A percentile compares a stretch with the other conserved stretches of the same genome.
Evolutionary conservation across 2,888 invertebrate species (phyloP).

Genomic region (Drosophila rellima): DNA sequence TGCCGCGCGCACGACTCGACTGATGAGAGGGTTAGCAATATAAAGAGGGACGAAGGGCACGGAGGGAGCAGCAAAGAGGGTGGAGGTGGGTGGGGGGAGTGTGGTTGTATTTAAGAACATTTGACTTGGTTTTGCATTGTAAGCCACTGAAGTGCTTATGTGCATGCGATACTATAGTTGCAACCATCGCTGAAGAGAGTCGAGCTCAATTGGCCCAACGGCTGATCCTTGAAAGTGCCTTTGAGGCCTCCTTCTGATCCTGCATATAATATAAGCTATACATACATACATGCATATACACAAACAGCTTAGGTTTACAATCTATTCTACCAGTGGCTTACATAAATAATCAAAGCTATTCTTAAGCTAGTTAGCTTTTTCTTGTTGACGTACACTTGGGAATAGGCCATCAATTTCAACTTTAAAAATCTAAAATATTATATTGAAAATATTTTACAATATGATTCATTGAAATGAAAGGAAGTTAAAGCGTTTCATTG

Average conservation of each 20-base stretch:
- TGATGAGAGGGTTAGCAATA: not conserved
- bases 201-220: slow-evolving; percentile 46
- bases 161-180: slow-evolving; percentile 47
- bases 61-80: slow-evolving; percentile 1
- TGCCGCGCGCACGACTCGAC: slow-evolving; percentile 72
- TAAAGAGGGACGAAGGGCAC: not conserved
- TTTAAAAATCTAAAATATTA: not conserved
- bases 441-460: not conserved
- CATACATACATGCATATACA: not conserved
- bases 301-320: not conserved
- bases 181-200: slow-evolving; percentile 47
- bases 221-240: slow-evolving; percentile 50
- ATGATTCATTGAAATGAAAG: not conserved
- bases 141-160: slow-evolving; percentile 45
- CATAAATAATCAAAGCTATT: not conserved
- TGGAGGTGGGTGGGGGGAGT: not conserved
- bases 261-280: not conserved
- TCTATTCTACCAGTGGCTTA: not conserved
- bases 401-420: not conserved
- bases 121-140: slow-evolving; percentile 54
- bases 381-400: not conserved
- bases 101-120: slow-evolving; percentile 16
- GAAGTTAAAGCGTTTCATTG: not conserved
- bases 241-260: slow-evolving; percentile 29
- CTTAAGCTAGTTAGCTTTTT: not conserved